Conservation (phyloP, 2,888 invertebrate species). For the Leptinotarsa rubiginosa region DNA sequence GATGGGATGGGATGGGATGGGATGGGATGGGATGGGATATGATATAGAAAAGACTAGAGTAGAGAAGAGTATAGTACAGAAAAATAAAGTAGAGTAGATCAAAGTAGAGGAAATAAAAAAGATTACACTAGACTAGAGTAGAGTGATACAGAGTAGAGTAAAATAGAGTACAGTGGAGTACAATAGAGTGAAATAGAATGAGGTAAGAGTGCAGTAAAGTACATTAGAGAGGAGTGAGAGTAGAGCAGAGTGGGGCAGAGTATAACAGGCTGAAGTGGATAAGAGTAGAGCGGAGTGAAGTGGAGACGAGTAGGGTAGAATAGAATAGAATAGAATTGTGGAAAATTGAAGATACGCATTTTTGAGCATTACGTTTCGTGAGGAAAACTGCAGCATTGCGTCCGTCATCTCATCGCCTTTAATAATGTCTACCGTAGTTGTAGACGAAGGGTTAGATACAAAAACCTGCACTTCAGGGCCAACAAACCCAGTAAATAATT, state of each 20-base stretch:
- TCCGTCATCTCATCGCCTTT: too few relatives aligned
- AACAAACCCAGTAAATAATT: too few relatives aligned
- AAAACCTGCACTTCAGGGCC: too few relatives aligned
- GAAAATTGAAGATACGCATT: background rate
- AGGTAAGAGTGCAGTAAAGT: background rate
- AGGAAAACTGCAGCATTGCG: too few relatives aligned
- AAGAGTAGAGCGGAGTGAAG: background rate
- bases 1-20: rapidly evolving
- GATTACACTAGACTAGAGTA: background rate
- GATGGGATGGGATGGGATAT: rapidly evolving
- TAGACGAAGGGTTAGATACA: too few relatives aligned
- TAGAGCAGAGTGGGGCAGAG: background rate
- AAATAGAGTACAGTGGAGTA: background rate
- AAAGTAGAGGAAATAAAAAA: too few relatives aligned
- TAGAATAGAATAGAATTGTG: background rate
- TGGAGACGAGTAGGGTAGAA: background rate
- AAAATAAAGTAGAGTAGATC: background rate
- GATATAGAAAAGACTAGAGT: rapidly evolving
- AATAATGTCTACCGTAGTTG: too few relatives aligned
- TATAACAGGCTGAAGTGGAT: background rate
- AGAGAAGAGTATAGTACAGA: background rate
- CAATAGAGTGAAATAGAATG: background rate
- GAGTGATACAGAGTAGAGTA: background rate
- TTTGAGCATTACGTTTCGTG: too few relatives aligned
- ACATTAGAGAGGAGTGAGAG: background rate